Base-by-base conservation (phyloP, 2,797 vertebrate genomes). In the Dicrostonyx torquatus region DNA sequence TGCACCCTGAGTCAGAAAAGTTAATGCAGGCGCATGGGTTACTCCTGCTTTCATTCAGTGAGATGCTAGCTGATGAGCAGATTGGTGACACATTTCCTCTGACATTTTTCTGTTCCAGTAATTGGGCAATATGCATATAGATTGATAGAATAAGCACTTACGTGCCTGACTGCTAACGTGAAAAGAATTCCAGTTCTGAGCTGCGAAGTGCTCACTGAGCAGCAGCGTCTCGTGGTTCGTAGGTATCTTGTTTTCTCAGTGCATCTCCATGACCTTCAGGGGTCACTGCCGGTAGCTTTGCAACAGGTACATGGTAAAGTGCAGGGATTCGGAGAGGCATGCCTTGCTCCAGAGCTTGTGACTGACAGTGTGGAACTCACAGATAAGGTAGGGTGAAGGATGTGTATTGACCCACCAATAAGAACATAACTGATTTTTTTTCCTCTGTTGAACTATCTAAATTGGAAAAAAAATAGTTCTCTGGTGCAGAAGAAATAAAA, bases 351-450 rank as follows among this genome's bases (percentile, higher is more conserved):
- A 10, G 75, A 58, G 12, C 31, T 89, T 43, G 11, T 5, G 75
- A n/a, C 31, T 75, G 24, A 24, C 50, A 53, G 6, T 40, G 2
- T 62, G 26, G 18, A 95, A n/a, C 34, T 75, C 66, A 48, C 26
- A 60, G 18, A 20, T 40, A 43, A 68, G 87, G 91, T 22, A 88
- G 43, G 53, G 68, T 72, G 58, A 87, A 85, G 55, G 18, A 24
- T 40, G 13, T 50, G 64, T 77, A 50, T 26, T 45, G 24, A 14
- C 55, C 78, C 94, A 15, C 68, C 62, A 86, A 87, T 77, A 87
- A 95, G 88, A 85, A 70, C 87, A 76, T 79, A 73, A 87, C 31
- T 83, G 83, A 72, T 93, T 87, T 86, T 22, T 68, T 95, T 95
- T 88, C 40, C 24, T 72, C 94, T 48, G 22, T 22, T 87, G 66